Evolutionary conservation across 2,113 vertebrate species (phyloP).

Genomic region (Pseudolaguvia tuberculata): DNA sequence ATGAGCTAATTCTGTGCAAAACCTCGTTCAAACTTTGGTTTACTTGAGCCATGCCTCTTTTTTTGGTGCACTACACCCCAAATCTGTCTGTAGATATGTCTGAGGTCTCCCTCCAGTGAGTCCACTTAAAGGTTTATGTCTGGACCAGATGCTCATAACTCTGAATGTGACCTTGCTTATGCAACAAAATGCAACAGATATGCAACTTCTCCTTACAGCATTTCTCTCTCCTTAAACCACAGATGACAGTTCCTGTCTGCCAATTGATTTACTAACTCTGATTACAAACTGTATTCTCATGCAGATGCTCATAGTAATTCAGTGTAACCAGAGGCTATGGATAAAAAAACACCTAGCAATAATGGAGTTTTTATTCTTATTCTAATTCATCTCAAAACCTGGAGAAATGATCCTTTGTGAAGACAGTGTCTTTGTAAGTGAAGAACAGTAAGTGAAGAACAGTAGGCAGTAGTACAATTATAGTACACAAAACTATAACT

Average conservation of each 20-base stretch:
- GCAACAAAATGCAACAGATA: not conserved
- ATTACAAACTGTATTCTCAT: conserved; percentile 38
- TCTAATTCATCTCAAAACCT: conserved; percentile 14
- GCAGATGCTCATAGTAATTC: conserved; percentile 30
- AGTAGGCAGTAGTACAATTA: not conserved
- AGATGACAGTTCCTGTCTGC: conserved; percentile 44
- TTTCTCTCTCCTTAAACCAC: conserved; percentile 15
- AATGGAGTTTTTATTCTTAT: too few relatives aligned
- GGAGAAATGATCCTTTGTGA: not conserved
- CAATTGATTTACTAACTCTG: conserved; percentile 37
- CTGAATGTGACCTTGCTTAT: not conserved
- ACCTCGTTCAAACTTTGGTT: not conserved
- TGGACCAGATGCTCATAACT: not conserved
- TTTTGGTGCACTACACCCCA: not conserved
- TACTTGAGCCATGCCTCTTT: not conserved
- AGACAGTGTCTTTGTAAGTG: not conserved
- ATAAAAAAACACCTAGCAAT: not conserved
- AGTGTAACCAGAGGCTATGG: conserved; percentile 35
- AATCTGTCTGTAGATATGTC: not conserved
- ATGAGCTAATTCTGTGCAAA: not conserved
- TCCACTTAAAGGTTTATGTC: not conserved
- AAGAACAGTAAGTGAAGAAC: too few relatives aligned
- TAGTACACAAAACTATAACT: not conserved
- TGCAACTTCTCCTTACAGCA: not conserved
- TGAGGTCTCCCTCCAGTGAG: not conserved